Evolutionary conservation across 1,140 invertebrate genomes (phyloP), one percentile per base, ranked within the genome.

Genomic region (Habropoda laboriosa): DNA sequence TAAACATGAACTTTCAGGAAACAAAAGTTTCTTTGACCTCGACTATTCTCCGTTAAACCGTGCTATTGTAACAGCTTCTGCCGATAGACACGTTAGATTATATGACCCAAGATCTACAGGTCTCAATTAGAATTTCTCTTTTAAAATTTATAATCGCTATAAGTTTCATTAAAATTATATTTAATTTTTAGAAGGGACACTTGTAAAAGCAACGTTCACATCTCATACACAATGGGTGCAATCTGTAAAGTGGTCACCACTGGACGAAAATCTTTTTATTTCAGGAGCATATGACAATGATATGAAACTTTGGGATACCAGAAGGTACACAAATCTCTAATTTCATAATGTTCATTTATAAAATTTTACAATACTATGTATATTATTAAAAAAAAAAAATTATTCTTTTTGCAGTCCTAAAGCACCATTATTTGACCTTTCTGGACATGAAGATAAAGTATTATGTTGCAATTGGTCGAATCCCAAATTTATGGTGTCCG

Each of bases 251-350:
- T 99, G 99, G 99, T 98, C 97, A 0, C 95, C 94, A n/a, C 95
- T 94, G 0, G 94, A 97, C 82, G 96, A 98, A 89, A 94, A 98
- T 90, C 93, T 98, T 18, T 99, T 99, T 92, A 94, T 99, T 4
- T 99, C 98, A 16, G 98, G 97, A 5, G 96, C 97, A 21, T 98
- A 99, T 92, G 99, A 99, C 91, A 95, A 95, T 74, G 91, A 96
- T 47, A 95, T 99, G 32, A 99, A 99, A 93, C 92, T 99, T 47
- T 99, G 99, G 99, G 99, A 99, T 91, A 96, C 95, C 5, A 94
- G 98, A 93, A 98, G 96, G 97, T 97, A 53, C 1, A 57, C 71
- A 32, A 3, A 58, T 71, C 32, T 35, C 0, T 30, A 18, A 68
- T 58, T 68, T n/a, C 4, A 53, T 18, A 12, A n/a, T 38, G 47